Evolutionary conservation across 2,888 invertebrate genomes (phyloP), one percentile per base, ranked within the genome.

Genomic region (Trichacis sp.): DNA sequence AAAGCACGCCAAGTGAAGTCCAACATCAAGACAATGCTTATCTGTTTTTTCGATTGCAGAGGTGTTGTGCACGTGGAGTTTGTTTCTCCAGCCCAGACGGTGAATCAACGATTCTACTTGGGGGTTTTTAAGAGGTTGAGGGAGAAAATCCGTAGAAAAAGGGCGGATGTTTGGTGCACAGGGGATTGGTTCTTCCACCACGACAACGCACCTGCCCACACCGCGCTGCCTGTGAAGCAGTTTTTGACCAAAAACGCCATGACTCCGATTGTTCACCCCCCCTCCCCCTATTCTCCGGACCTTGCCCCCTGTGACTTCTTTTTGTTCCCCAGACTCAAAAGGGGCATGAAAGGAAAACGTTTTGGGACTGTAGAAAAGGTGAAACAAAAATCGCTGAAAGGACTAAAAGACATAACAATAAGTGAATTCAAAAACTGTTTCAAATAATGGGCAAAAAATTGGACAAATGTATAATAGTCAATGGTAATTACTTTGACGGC

Each of bases 151-250:
- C 72, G 15, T 64, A 43, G 67, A 38, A 73, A 69, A 64, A 54
- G 65, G 55, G 58, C 60, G 8, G 59, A 68, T 14, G 57, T 58
- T 6, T 74, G 75, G 75, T n/a, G n/a, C n/a, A n/a, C n/a, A n/a
- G n/a, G n/a, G n/a, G n/a, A 24, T 24, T 24, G 24, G 24, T 8
- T 72, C 19, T 56, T 74, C 19, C 72, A 76, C 46, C 73, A 74
- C 29, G 73, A 74, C 63, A 75, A 71, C 20, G 59, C 64, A 1
- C 71, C 69, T 2, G 65, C 69, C 9, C 71, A 72, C 49, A 64
- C 60, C 12, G 56, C 64, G 5, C 47, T 72, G 20, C 29, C 52
- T 55, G 69, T 73, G 1, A 59, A 65, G 15, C 52, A 56, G 46
- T 77, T 66, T 61, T 60, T 72, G 48, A 68, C 71, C 18, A 63